Evolutionary conservation across 2,797 vertebrate species (phyloP).

Genomic region (Falco columbarius): DNA sequence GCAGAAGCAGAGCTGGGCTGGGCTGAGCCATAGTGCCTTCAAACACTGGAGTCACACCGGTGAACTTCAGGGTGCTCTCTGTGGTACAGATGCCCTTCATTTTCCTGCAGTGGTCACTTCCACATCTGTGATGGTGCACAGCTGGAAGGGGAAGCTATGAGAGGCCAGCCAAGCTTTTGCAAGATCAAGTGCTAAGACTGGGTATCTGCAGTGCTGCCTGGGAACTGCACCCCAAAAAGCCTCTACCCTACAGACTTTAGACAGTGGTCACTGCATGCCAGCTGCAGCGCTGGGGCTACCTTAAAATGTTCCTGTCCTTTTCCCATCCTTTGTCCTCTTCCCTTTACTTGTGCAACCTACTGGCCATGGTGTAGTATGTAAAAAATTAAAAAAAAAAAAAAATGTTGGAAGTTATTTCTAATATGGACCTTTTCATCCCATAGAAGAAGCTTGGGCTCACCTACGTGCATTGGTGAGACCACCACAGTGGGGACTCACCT

Average conservation of each 20-base stretch:
- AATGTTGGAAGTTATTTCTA: fast-evolving
- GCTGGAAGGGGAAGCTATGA: not conserved
- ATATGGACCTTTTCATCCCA: not conserved
- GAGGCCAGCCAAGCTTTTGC: not conserved
- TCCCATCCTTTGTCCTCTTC: not conserved
- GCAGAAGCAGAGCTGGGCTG: not conserved
- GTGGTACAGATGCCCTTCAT: not conserved
- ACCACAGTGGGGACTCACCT: not conserved
- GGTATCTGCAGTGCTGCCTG: not conserved
- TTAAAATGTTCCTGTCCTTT: not conserved
- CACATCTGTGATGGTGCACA: not conserved
- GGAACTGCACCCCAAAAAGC: not conserved
- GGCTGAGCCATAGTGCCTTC: not conserved
- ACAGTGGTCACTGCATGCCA: not conserved
- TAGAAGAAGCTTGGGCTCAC: not conserved
- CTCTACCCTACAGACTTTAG: not conserved
- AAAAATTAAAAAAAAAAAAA: not conserved
- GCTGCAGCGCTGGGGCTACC: not conserved
- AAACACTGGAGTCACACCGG: not conserved
- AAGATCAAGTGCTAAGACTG: not conserved
- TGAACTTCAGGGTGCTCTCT: not conserved
- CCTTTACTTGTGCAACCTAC: not conserved
- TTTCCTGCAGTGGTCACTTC: not conserved
- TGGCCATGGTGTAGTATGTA: not conserved
- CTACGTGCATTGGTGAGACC: not conserved